Evolutionary conservation across 2,888 invertebrate species (phyloP).

Genomic region (Lycophotia porphyrea): DNA sequence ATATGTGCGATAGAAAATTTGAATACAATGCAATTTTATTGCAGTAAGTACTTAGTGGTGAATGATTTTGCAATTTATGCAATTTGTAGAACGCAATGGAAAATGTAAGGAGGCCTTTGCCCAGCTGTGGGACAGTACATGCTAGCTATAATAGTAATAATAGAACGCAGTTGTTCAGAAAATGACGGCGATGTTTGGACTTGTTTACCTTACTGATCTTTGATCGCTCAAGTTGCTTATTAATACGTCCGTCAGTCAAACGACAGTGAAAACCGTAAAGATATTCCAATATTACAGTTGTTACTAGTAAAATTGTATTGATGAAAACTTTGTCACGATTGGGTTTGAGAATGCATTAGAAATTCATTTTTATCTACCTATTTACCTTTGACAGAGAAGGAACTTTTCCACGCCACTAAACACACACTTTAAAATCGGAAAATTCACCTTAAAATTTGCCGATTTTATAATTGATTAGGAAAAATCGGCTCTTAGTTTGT

Average conservation of each 20-base stretch:
- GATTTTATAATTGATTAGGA: neutral
- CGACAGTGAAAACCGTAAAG: neutral
- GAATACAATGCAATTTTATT: conserved; percentile 41
- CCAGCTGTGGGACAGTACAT: neutral
- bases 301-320: neutral
- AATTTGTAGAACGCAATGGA: conserved; percentile 37
- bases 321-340: neutral
- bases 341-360: neutral
- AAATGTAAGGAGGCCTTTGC: neutral
- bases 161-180: conserved; percentile 30
- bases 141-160: neutral
- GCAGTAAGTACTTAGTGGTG: neutral
- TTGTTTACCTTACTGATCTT: conserved; percentile 29
- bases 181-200: conserved; percentile 4
- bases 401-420: neutral
- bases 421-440: too few species aligned
- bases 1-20: conserved; percentile 33
- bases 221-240: conserved; percentile 21
- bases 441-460: too few species aligned
- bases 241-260: neutral
- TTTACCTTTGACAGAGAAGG: neutral
- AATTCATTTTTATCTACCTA: neutral
- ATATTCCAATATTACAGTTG: neutral
- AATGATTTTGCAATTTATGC: conserved; percentile 37
- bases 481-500: neutral